Evolutionary conservation across 2,888 invertebrate genomes (phyloP), one percentile per base, ranked within the genome.

Genomic region (Magallana nippona): DNA sequence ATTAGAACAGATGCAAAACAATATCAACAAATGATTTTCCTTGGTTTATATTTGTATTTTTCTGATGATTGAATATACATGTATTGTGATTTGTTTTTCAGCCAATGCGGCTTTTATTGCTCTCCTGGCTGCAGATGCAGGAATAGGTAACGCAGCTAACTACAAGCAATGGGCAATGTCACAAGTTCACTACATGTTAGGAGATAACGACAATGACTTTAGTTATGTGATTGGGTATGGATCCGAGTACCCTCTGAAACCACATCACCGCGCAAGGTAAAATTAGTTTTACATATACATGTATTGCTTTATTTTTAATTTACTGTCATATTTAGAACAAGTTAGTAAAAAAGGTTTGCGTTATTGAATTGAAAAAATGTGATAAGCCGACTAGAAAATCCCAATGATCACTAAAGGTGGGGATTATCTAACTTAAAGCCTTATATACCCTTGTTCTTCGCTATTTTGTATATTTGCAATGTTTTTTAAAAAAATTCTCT

Each of bases 201-300:
- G 91, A 5, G 89, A 88, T 44, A 88, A 90, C 79, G 83, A 84
- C 2, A 78, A 87, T 17, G 89, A 88, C 11, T 83, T 88, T 19
- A 92, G 92, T 77, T 92, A 89, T 82, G 90, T 91, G 32, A 88
- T 92, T n/a, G 93, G 93, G 1, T 92, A 86, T 83, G 92, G 92
- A 10, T 82, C 85, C 71, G 88, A 91, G 79, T 91, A 88, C 32
- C 92, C 93, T n/a, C 82, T 44, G 55, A 86, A 87, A 63, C 91
- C 92, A n/a, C 92, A 92, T 82, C 93, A 93, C 83, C 84, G 89
- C 44, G 86, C 91, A 15, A 89, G 90, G 93, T 93, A 84, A 71
- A 27, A 22, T 56, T 44, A 82, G 11, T 62, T 63, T 32, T 15
- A 44, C 57, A 71, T 22, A 17, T 78, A 0, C 27, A 27, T 71